Conservation (phyloP, 2,888 invertebrate species). For the Chymomyza fuscimana region DNA sequence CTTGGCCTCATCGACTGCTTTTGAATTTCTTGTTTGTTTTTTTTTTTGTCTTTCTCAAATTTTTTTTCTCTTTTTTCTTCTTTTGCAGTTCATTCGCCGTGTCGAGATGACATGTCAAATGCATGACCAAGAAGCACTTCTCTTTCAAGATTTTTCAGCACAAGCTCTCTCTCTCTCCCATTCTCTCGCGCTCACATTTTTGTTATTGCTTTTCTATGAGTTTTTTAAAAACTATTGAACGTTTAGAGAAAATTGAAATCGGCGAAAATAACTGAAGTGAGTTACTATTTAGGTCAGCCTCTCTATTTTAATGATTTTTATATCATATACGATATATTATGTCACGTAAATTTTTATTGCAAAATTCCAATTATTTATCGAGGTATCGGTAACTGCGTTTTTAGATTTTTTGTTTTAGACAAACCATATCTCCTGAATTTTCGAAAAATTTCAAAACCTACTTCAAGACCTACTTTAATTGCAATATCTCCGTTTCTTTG, state of each 20-base stretch:
- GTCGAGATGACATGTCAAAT: conserved; percentile 56
- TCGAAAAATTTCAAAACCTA: no score
- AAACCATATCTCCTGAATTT: no score
- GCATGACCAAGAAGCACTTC: conserved; percentile 54
- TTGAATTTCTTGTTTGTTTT: not conserved
- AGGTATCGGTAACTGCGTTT: no score
- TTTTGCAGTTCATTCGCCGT: conserved; percentile 19
- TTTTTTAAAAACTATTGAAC: not conserved
- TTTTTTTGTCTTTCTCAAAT: not conserved
- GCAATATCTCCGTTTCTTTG: no score
- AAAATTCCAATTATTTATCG: no score
- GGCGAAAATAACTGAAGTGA: no score
- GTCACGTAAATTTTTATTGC: no score
- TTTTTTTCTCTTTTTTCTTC: conserved; percentile 31
- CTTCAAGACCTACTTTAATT: no score
- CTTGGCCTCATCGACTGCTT: not conserved
- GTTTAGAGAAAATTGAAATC: not conserved
- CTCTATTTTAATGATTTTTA: no score
- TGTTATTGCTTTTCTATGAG: conserved; percentile 5
- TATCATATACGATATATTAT: no score
- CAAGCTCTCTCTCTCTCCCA: not conserved
- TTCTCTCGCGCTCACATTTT: not conserved
- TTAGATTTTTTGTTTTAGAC: no score
- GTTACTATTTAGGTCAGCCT: no score
- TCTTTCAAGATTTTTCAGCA: conserved; percentile 10